Conservation (phyloP, 2,113 vertebrate species). For the Crotalus viridis region DNA sequence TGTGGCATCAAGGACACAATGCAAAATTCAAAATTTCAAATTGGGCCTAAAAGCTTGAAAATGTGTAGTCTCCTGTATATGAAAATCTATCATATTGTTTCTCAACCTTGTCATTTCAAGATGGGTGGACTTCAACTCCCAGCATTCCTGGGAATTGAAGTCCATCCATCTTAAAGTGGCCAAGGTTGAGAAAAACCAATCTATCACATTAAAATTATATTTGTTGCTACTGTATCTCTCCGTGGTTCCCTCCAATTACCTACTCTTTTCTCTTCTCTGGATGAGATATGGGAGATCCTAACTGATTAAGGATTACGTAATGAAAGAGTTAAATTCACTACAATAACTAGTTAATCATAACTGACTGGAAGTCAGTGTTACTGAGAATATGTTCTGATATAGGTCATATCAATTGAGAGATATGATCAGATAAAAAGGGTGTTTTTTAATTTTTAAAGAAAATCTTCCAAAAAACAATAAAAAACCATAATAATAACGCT, state of each 20-base stretch:
- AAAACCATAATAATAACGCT: background rate
- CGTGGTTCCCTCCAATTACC: background rate
- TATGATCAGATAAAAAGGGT: background rate
- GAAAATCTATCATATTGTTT: background rate
- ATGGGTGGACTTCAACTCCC: background rate
- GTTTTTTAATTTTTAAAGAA: background rate
- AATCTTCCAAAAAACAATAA: background rate
- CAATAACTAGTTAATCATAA: background rate
- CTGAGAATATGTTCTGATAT: background rate
- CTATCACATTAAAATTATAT: background rate
- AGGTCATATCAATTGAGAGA: background rate
- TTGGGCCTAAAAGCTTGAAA: background rate
- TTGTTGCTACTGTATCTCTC: background rate
- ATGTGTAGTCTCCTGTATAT: background rate
- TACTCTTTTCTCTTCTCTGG: background rate
- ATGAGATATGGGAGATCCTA: background rate
- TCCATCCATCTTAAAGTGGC: background rate
- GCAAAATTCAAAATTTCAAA: background rate
- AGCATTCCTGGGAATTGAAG: background rate
- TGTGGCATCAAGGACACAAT: background rate
- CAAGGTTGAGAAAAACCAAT: background rate
- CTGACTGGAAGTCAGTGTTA: background rate
- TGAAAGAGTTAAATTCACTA: background rate
- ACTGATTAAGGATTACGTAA: background rate
- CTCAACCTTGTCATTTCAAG: background rate